Base-by-base conservation (phyloP, 2,888 invertebrate genomes). In the Dasysyrphus albostriatus region DNA sequence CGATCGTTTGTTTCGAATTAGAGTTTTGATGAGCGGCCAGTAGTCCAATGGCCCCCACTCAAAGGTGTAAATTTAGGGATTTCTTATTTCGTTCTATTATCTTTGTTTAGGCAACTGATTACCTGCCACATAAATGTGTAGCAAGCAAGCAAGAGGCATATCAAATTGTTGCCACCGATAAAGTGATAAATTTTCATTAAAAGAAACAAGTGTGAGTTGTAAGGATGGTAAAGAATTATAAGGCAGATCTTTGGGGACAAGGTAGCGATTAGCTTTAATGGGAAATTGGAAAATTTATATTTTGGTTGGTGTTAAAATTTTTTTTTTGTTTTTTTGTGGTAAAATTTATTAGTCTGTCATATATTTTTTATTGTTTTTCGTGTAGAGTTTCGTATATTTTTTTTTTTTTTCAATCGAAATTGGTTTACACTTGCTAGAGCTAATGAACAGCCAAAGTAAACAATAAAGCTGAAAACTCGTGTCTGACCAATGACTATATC, bases 111-210 rank as follows among this genome's bases (percentile, higher is more conserved):
- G 49, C 29, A 54, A 47, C 58, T 39, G 34, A 54, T 54, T 54
- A 24, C 49, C 37, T 14, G 16, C 58, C 2, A 12, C 24, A 61
- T 42, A 39, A 61, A 61, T 39, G 39, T 37, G 51, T 49, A 29
- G 44, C 34, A 4, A 37, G 39, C 19, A 42, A 29, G 44, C 34
- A 4, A 37, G 39, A 29, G 51, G 39, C 19, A 42, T 54, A 44
- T 61, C 75, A 61, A 82, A 67, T 83, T 78, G 78, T 77, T 73
- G 61, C 16, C 69, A 51, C 14, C 39, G 80, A 72, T 80, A 49
- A 54, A 84, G 80, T 80, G 83, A 84, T 84, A 84, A 84, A 84
- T 84, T 84, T 84, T 84, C 63, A 84, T 84, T 84, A 80, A 72
- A 83, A 65, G 51, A 67, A 73, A 78, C 58, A 67, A 78, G 32